Percentiles rank a stretch among this genome's conserved stretches.
Evolutionary conservation across 1,140 invertebrate species (phyloP).

Genomic region (Brachionus asplanchnoidis): DNA sequence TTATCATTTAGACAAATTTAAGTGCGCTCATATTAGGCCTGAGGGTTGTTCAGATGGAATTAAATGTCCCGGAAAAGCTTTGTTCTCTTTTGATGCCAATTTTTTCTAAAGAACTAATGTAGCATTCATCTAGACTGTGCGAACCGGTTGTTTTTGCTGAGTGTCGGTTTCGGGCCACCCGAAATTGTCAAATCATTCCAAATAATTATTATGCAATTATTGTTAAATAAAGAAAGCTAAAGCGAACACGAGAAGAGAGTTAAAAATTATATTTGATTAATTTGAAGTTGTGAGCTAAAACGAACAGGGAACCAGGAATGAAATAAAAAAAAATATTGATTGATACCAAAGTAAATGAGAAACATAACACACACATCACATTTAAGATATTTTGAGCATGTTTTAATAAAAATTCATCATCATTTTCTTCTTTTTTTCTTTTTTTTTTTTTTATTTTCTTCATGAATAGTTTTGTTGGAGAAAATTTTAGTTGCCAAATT

Average conservation of each 20-base stretch:
- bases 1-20: background rate
- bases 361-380: background rate
- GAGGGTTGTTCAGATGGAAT: background rate
- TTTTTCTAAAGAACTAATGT: background rate
- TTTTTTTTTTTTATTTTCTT: background rate
- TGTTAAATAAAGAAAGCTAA: background rate
- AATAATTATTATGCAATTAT: background rate
- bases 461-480: background rate
- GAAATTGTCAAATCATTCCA: background rate
- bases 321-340: conserved; percentile 10
- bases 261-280: conserved; percentile 19
- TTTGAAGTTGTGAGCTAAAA: background rate
- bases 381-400: conserved; percentile 19
- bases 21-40: background rate
- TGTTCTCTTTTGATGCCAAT: no score
- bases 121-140: background rate
- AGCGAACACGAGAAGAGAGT: background rate
- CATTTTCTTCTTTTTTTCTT: background rate
- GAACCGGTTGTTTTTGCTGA: background rate
- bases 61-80: background rate
- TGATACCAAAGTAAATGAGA: background rate
- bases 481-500: background rate
- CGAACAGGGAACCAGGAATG: background rate
- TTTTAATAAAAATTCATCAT: conserved; percentile 15
- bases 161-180: background rate